These are phyloP conservation scores for Leucosticte australis DNA, from an alignment of 2,113 vertebrate genomes.

Conservation along the genomic window DNA sequence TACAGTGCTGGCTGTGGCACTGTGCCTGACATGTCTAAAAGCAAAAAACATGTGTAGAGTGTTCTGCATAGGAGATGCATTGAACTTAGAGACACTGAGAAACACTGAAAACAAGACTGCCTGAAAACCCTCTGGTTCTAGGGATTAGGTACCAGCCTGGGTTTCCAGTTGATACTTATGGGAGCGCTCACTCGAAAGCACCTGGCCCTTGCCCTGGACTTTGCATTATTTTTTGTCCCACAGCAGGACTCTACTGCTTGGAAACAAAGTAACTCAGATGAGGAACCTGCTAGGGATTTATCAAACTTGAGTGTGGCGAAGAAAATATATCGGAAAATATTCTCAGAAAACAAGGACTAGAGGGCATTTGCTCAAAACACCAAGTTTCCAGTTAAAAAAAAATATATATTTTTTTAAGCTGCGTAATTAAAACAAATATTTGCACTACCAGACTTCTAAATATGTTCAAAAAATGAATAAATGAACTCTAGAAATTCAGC, in stretches of 20 bases:
- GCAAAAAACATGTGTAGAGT: neutral
- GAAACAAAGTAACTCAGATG: neutral
- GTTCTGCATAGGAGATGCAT: neutral
- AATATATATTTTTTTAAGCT: rapidly evolving
- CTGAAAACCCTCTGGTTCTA: neutral
- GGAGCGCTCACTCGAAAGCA: neutral
- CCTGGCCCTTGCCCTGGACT: neutral
- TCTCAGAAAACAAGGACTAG: neutral
- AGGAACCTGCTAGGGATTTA: neutral
- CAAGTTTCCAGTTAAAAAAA: neutral
- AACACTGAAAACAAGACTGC: neutral
- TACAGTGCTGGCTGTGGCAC: neutral
- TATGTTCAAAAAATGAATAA: neutral
- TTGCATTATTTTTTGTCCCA: neutral
- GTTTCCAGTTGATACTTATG: neutral
- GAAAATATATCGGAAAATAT: neutral
- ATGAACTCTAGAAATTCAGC: neutral
- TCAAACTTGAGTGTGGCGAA: neutral
- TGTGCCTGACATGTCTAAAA: neutral
- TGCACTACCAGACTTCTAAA: neutral
- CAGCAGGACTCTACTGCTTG: neutral
- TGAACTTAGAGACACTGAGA: neutral
- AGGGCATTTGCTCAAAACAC: neutral
- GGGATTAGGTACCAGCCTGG: neutral
- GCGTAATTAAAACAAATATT: neutral